phyloP scores from a whole-genome alignment of 2,797 vertebrate genomes.

The Enteromius fasciolatus region DNA sequence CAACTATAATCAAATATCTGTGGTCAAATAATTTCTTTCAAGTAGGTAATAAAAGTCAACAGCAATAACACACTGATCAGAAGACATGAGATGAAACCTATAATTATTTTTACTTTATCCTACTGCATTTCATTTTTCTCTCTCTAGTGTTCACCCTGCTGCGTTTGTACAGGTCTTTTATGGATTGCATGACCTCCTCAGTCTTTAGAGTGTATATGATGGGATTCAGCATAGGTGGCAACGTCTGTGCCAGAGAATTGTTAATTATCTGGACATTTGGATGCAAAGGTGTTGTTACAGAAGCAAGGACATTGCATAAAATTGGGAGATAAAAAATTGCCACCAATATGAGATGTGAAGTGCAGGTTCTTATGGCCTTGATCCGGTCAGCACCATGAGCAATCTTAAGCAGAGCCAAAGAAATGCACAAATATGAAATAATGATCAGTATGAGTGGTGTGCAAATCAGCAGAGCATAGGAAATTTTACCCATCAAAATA shows the following conservation, averaged over 20 bases:
- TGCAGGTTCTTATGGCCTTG: slow-evolving; percentile 68
- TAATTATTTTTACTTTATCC: too few relatives aligned
- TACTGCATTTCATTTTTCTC: too few relatives aligned
- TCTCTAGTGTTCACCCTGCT: neutral
- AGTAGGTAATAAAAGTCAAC: too few relatives aligned
- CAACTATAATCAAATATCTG: too few relatives aligned
- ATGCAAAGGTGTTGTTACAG: slow-evolving; percentile 52
- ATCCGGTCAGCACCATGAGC: slow-evolving; percentile 51
- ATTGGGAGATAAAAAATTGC: slow-evolving; percentile 63
- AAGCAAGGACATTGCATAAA: slow-evolving; percentile 44
- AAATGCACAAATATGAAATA: slow-evolving; percentile 62
- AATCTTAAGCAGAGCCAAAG: slow-evolving; percentile 57
- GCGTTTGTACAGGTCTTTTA: slow-evolving; percentile 54
- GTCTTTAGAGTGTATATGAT: slow-evolving; percentile 72
- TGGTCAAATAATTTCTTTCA: too few relatives aligned
- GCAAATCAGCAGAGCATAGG: slow-evolving; percentile 14
- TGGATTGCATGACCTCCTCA: slow-evolving; percentile 63
- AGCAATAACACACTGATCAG: too few relatives aligned
- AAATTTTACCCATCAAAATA: neutral
- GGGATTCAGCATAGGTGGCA: slow-evolving; percentile 72
- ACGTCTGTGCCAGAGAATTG: slow-evolving; percentile 54
- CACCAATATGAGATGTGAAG: slow-evolving; percentile 68
- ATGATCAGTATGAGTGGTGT: slow-evolving; percentile 62
- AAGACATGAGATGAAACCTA: too few relatives aligned
- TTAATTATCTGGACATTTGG: slow-evolving; percentile 68